phyloP scores from a whole-genome alignment of 2,797 vertebrate species.

The Helarctos malayanus region DNA sequence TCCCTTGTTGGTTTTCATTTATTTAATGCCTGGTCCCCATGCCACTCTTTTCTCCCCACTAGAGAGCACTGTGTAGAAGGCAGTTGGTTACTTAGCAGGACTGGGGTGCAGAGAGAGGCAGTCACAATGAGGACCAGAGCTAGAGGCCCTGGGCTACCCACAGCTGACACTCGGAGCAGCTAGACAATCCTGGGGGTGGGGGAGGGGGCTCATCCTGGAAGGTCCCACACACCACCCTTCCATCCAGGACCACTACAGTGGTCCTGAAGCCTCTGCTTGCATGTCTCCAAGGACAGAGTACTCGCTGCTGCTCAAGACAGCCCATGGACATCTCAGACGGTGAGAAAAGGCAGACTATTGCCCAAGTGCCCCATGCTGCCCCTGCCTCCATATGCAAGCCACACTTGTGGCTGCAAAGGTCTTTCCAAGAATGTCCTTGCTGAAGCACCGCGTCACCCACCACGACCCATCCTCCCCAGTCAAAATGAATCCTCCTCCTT shows the following conservation, averaged over 20 bases:
- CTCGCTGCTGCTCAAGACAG: background rate
- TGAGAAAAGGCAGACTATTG: background rate
- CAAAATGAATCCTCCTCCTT: background rate
- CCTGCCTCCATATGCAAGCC: background rate
- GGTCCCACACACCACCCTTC: background rate
- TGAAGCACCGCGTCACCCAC: background rate
- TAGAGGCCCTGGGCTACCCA: background rate
- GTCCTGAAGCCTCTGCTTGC: background rate
- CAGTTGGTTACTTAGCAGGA: slow-evolving; percentile 71
- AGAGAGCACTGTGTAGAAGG: slow-evolving; percentile 70
- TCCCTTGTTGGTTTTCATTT: slow-evolving; percentile 82
- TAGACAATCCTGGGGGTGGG: background rate
- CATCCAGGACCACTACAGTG: too few relatives aligned
- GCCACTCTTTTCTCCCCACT: slow-evolving; percentile 68
- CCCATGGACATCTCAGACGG: background rate
- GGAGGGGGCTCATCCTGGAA: background rate
- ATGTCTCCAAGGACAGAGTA: slow-evolving; percentile 18
- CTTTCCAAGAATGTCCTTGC: background rate
- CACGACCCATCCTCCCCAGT: background rate
- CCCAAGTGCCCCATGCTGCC: background rate
- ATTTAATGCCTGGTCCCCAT: slow-evolving; percentile 82
- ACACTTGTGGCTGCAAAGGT: background rate
- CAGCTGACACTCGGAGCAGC: background rate
- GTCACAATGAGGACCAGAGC: background rate
- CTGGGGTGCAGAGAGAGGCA: background rate